Conservation (phyloP, 2,888 invertebrate genomes). For the Argynnis bischoffii region DNA sequence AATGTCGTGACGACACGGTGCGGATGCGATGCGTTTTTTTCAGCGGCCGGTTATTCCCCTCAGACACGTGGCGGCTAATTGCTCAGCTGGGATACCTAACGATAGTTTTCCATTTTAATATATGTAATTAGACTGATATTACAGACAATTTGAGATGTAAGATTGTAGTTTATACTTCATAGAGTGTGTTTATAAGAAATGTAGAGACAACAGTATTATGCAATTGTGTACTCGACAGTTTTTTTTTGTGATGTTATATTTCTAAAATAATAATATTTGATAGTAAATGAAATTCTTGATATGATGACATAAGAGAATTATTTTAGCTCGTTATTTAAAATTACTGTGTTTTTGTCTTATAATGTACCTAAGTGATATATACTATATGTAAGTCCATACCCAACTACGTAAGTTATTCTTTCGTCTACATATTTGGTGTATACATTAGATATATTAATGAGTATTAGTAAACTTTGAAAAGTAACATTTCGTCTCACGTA, state of each 20-base stretch:
- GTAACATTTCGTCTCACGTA: conserved; percentile 44
- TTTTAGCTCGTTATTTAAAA: too few relatives aligned
- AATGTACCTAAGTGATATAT: too few relatives aligned
- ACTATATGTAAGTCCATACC: too few relatives aligned
- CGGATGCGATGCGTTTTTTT: conserved; percentile 50
- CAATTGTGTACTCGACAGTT: too few relatives aligned
- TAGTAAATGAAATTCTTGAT: too few relatives aligned
- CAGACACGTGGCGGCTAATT: conserved; percentile 77
- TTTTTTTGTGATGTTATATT: too few relatives aligned
- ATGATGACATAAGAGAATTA: too few relatives aligned
- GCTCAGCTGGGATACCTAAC: conserved; percentile 75
- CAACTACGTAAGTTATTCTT: too few relatives aligned
- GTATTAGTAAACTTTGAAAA: conserved; percentile 29
- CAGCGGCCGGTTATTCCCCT: conserved; percentile 68
- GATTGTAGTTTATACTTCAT: not conserved
- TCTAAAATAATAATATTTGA: too few relatives aligned
- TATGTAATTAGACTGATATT: conserved; percentile 22
- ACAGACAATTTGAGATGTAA: conserved; percentile 1
- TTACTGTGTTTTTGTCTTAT: too few relatives aligned
- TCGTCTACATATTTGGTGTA: not conserved
- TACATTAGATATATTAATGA: conserved; percentile 3
- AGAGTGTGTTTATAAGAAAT: not conserved
- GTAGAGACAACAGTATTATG: not conserved
- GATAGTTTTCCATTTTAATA: conserved; percentile 64
- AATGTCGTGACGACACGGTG: conserved; percentile 44